Conservation (phyloP, 2,113 vertebrate genomes). For the Neofelis nebulosa region DNA sequence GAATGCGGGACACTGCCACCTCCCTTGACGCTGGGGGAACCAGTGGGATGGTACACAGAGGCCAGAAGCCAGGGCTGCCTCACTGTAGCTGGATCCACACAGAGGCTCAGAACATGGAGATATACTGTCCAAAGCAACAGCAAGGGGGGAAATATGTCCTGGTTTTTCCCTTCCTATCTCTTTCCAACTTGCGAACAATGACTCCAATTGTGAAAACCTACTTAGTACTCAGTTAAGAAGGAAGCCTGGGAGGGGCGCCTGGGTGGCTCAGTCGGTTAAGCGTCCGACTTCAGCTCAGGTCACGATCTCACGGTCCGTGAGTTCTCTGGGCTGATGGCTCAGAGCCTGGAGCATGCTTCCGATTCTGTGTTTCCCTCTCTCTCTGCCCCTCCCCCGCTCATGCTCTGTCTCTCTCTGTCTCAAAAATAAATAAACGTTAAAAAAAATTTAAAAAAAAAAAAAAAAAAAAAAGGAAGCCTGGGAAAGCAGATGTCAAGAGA, state of each 20-base stretch:
- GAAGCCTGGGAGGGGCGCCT: background rate
- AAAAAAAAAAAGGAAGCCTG: background rate
- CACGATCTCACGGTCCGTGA: accelerated
- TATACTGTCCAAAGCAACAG: background rate
- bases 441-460: too few species aligned
- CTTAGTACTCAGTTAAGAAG: background rate
- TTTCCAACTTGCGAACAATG: background rate
- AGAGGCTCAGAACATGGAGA: background rate
- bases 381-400: too few species aligned
- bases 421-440: too few species aligned
- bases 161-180: background rate
- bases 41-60: background rate
- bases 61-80: background rate
- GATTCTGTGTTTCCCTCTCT: too few species aligned
- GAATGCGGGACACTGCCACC: too few species aligned
- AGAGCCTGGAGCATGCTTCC: too few species aligned
- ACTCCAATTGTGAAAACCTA: background rate
- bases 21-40: background rate
- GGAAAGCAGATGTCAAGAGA: background rate
- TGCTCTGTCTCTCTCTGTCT: too few species aligned
- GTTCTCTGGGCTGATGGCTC: too few species aligned
- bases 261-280: too few species aligned
- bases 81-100: background rate
- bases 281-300: too few species aligned
- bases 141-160: background rate